Base-by-base conservation (phyloP, 2,797 vertebrate genomes). In the Sebastes cheni region DNA sequence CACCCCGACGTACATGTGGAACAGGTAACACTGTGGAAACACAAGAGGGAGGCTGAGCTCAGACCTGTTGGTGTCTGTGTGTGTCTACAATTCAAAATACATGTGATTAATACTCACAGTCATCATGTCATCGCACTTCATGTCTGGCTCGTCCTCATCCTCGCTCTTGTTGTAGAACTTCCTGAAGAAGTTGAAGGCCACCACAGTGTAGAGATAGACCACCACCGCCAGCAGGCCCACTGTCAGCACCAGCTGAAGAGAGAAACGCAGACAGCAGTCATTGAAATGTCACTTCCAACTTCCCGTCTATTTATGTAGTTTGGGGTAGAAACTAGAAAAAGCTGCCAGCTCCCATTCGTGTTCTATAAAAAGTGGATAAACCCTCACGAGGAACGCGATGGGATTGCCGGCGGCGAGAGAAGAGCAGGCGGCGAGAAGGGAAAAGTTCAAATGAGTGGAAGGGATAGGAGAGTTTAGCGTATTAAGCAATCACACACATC, bases 121-220 rank as follows among this genome's bases (percentile, higher is more conserved):
- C 98, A 99, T 99, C 98, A 99, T 99, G 91, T 99, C 98, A 0
- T 99, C 98, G 59, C 98, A 99, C 86, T 99, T 99, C 98, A 99
- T 99, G 69, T 99, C 98, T 0, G 98, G 98, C 89, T 99, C 98
- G 0, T 99, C 97, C 9, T 98, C 98, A 3, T 99, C 98, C 77
- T 96, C 98, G 0, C 98, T 98, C 89, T 99, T 99, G 93, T 99
- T 99, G 96, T 99, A 99, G 95, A 99, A 99, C 93, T 99, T 99
- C 80, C 98, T 97, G 94, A 99, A 99, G 94, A 99, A 99, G 95
- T 99, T 99, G 94, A 99, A 99, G 11, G 98, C 98, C 93, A 99
- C 98, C 82, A 99, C 98, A 0, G 98, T 99, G 91, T 99, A 99
- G 69, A 99, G 98, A 74, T 99, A 99, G 25, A 99, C 98, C 7